A percentile compares a stretch with the other conserved stretches of the same genome.
phyloP scores from a whole-genome alignment of 2,797 vertebrate species.

The Hippocampus kuda region DNA sequence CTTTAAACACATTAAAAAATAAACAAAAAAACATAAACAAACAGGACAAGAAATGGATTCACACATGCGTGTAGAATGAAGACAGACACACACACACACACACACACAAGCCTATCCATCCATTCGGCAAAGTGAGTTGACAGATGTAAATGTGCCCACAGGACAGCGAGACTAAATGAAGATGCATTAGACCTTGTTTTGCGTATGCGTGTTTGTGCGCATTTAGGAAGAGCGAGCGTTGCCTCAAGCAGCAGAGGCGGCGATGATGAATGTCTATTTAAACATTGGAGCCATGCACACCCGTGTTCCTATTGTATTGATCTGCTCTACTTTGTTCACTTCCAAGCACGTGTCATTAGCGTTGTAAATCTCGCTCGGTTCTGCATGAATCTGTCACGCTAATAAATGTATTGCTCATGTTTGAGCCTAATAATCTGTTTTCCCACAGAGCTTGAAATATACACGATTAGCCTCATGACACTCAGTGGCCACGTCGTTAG shows the following conservation, averaged over 20 bases:
- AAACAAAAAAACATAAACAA: constrained; percentile 14
- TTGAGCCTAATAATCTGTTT: not conserved
- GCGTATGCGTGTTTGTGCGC: constrained; percentile 12
- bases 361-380: constrained; percentile 3
- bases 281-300: constrained; percentile 37
- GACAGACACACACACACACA: constrained; percentile 16
- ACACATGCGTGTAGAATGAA: constrained; percentile 16
- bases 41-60: constrained; percentile 28
- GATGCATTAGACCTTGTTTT: constrained; percentile 51
- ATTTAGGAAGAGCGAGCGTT: constrained; percentile 7
- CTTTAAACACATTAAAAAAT: constrained; percentile 22
- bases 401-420: constrained; percentile 3
- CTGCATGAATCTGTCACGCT: constrained; percentile 1
- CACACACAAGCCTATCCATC: constrained; percentile 43
- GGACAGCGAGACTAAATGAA: constrained; percentile 63
- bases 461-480: not conserved
- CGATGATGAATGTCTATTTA: constrained; percentile 47
- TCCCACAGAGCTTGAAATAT: not conserved
- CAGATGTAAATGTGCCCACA: constrained; percentile 66
- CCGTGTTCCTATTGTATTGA: constrained; percentile 20
- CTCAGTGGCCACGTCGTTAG: not conserved
- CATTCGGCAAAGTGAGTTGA: constrained; percentile 54
- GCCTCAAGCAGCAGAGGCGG: constrained; percentile 27
- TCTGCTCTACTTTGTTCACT: not conserved
- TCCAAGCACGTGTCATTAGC: not conserved